Evolutionary conservation across 2,797 vertebrate species (phyloP).

Genomic region (Eidolon dupreanum): DNA sequence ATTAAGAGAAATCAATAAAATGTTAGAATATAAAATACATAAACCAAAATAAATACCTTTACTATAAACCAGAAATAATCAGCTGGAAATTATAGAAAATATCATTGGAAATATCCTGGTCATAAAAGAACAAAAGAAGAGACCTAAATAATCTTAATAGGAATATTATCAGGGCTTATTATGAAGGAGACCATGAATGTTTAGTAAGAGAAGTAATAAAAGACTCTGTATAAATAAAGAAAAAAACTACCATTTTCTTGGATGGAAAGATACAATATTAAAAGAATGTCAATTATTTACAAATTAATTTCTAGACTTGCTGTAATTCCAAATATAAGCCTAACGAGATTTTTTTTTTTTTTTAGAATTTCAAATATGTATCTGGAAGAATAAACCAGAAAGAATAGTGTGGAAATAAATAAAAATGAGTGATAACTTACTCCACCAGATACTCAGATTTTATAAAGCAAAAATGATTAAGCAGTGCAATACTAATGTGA

Average conservation of each 20-base stretch:
- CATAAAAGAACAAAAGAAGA: neutral
- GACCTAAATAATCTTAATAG: neutral
- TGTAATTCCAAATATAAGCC: neutral
- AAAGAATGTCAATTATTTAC: neutral
- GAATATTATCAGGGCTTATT: neutral
- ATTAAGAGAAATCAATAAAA: neutral
- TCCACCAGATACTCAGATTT: neutral
- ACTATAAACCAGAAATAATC: neutral
- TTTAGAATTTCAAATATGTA: neutral
- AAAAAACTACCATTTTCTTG: neutral
- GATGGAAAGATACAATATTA: neutral
- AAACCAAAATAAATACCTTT: neutral
- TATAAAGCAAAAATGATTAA: neutral
- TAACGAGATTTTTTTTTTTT: neutral
- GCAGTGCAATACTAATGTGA: neutral
- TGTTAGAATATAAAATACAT: neutral
- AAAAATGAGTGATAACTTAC: neutral
- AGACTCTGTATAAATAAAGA: neutral
- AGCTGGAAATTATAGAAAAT: conserved; percentile 5
- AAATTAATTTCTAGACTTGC: neutral
- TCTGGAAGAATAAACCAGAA: neutral
- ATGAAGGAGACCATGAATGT: neutral
- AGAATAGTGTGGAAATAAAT: neutral
- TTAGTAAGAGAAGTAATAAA: neutral
- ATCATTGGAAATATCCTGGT: neutral